Conservation (phyloP, 2,888 invertebrate species). For the Lasioglossum oenotherae region DNA sequence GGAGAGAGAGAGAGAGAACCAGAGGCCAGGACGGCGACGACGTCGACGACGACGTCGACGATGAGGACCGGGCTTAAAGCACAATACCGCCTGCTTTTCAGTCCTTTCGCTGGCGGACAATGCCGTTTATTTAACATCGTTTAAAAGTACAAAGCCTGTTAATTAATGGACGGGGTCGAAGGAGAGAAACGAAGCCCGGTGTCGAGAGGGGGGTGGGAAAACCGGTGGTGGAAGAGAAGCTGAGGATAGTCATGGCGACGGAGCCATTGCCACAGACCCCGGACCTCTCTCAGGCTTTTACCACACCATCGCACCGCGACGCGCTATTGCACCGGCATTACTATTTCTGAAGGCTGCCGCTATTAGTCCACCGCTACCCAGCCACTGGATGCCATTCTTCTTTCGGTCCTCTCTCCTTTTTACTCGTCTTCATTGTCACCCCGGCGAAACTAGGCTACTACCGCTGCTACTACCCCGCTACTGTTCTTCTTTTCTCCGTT, state of each 20-base stretch:
- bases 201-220: constrained; percentile 32
- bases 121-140: constrained; percentile 84
- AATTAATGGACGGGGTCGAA: constrained; percentile 82
- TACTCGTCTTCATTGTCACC: constrained; percentile 50
- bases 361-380: constrained; percentile 47
- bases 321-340: constrained; percentile 50
- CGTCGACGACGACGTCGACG: constrained; percentile 52
- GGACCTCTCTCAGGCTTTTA: constrained; percentile 35
- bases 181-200: constrained; percentile 63
- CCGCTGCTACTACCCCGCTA: constrained; percentile 36
- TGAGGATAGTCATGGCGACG: constrained; percentile 64
- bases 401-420: constrained; percentile 16
- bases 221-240: constrained; percentile 32
- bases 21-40: constrained; percentile 29
- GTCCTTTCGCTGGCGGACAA: constrained; percentile 82
- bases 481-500: constrained; percentile 1
- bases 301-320: constrained; percentile 48
- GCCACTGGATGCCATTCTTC: constrained; percentile 21
- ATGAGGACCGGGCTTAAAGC: constrained; percentile 76
- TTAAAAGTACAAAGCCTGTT: constrained; percentile 84
- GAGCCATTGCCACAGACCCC: constrained; percentile 44
- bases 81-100: constrained; percentile 83
- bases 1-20: background rate
- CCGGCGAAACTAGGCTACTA: constrained; percentile 59
- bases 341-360: constrained; percentile 51